Conservation (phyloP, 1,140 invertebrate species). For the Eurosta solidaginis region DNA sequence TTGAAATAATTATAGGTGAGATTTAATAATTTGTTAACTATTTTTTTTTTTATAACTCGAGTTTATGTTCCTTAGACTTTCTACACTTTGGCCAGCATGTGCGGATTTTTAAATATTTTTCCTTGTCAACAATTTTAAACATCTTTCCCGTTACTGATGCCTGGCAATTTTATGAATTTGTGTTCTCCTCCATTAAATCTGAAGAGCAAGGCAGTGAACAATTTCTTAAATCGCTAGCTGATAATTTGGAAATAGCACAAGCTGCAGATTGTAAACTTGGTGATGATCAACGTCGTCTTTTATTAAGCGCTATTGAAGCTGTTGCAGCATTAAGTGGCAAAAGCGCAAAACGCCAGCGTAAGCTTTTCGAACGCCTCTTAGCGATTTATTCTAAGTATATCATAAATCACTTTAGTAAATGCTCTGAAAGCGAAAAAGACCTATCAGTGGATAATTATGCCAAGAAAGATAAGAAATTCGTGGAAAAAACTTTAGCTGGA, state of each 20-base stretch:
- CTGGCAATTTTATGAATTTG: constrained; percentile 33
- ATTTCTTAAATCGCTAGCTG: constrained; percentile 30
- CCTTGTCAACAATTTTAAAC: neutral
- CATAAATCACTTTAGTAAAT: neutral
- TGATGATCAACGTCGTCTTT: constrained; percentile 35
- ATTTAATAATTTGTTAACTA: neutral
- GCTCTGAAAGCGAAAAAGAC: neutral
- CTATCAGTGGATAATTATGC: neutral
- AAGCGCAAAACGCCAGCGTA: constrained; percentile 41
- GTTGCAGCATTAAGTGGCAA: constrained; percentile 38
- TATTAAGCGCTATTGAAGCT: constrained; percentile 49
- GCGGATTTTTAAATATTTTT: constrained; percentile 36
- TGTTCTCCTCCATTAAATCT: constrained; percentile 32
- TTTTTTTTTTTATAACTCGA: neutral
- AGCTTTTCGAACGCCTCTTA: constrained; percentile 44
- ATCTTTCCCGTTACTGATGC: constrained; percentile 25
- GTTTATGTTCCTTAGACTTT: constrained; percentile 33
- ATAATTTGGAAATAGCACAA: neutral
- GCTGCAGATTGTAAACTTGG: neutral
- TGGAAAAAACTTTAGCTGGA: constrained; percentile 36
- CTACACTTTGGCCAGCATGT: constrained; percentile 38
- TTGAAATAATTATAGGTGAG: constrained; percentile 33
- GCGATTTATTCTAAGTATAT: constrained; percentile 42
- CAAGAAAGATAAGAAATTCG: constrained; percentile 36
- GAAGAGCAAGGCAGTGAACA: constrained; percentile 30